Evolutionary conservation across 2,113 vertebrate genomes (phyloP), one percentile per base, ranked within the genome.

Genomic region (Macrotus californicus): DNA sequence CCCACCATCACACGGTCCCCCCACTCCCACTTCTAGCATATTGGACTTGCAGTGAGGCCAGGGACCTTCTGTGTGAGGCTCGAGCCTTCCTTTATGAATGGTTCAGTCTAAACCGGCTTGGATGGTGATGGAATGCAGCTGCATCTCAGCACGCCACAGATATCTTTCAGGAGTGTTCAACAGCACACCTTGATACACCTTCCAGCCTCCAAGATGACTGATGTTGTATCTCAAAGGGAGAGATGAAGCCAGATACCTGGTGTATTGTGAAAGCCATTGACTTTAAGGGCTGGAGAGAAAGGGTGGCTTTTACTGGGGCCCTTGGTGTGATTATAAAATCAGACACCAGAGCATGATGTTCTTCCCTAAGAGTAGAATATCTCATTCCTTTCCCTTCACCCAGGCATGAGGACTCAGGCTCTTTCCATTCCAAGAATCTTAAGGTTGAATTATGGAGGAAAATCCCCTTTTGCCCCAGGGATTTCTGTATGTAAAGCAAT

Each of bases 401-500:
- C 24, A 50, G 36, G 26, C 5, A 16, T 9, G 39, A 56, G 34
- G n/a, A 46, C 61, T 69, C 7, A 4, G 41, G 41, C 29, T 72
- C 43, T 54, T 82, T 41, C 21, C 43, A 16, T 54, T 70, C 46
- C 50, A 66, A 91, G 67, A 83, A 41, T 66, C 70, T 83, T 66
- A 52, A 9, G 15, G 41, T 69, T 76, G 5, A 75, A 41, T 48
- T 83, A 26, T 5, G 50, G 77, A 93, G 34, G 31, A 41, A 96
- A 75, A 66, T 79, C 15, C n/a, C 21, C 36, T 72, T 90, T 56
- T 46, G n/a, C 64, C 61, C 77, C 84, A 46, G 61, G 86, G 34
- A 54, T 56, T 73, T 94, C 59, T 91, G 41, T 69, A 69, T 88
- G 70, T 86, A 81, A 87, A 91, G 89, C 67, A 92, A 43, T 77